Conservation (phyloP, 2,888 invertebrate genomes). For the Caenorhabditis parvicauda region DNA sequence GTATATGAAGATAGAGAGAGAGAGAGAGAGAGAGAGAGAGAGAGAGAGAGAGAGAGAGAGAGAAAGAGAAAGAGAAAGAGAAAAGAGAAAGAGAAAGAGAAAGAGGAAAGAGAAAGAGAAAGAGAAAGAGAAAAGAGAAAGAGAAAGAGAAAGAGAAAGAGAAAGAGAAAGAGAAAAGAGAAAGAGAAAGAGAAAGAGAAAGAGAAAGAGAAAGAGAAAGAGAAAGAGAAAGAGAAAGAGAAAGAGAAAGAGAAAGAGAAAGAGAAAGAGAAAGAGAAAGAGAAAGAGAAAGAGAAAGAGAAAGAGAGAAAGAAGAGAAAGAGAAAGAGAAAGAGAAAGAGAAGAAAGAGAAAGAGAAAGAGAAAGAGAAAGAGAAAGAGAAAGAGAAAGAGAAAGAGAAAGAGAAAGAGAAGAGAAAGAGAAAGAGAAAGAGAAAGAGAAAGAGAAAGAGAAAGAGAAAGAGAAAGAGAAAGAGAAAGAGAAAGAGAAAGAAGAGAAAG, state of each 20-base stretch:
- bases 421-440: background rate
- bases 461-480: no score
- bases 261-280: constrained; percentile 5
- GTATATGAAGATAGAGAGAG: no score
- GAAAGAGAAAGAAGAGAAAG: background rate
- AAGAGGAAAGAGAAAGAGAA: background rate
- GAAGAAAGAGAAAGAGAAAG: background rate
- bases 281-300: constrained; percentile 5
- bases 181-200: constrained; percentile 3
- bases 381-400: background rate
- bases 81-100: background rate
- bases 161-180: constrained; percentile 2
- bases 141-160: background rate
- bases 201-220: background rate
- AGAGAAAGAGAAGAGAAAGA: background rate
- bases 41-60: no score
- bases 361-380: background rate
- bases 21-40: no score
- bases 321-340: constrained; percentile 1
- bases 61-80: no score
- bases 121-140: background rate
- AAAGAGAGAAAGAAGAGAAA: constrained; percentile 3
- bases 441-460: background rate
- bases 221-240: constrained; percentile 8
- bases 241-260: background rate